These are phyloP conservation scores for Polia nebulosa DNA, from an alignment of 2,888 invertebrate genomes.

Conservation along the genomic window DNA sequence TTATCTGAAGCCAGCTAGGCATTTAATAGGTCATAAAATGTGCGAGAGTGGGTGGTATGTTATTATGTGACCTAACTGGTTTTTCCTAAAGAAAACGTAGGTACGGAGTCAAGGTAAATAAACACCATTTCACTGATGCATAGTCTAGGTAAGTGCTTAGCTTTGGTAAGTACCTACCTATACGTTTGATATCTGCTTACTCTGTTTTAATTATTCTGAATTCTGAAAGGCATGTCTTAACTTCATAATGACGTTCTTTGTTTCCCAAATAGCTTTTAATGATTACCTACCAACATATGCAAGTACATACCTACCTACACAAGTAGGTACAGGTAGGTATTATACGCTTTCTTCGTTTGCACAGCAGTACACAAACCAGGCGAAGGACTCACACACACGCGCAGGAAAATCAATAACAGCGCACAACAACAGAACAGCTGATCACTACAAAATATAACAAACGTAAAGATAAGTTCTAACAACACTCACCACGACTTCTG, in stretches of 20 bases:
- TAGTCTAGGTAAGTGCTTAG: neutral
- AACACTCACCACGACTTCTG: conserved; percentile 87
- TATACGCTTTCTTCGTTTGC: conserved; percentile 49
- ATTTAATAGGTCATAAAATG: conserved; percentile 35
- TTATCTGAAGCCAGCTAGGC: conserved; percentile 7
- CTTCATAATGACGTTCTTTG: conserved; percentile 27
- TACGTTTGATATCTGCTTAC: neutral
- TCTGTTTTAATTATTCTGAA: conserved; percentile 4
- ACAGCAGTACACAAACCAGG: conserved; percentile 49
- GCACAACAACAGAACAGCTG: conserved; percentile 74
- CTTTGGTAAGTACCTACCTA: neutral
- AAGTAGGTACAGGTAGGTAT: neutral
- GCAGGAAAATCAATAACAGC: conserved; percentile 82
- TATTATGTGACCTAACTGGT: conserved; percentile 14
- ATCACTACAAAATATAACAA: conserved; percentile 53
- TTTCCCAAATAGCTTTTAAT: conserved; percentile 31
- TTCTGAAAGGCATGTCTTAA: conserved; percentile 1
- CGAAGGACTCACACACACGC: conserved; percentile 74
- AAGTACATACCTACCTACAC: neutral
- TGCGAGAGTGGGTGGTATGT: conserved; percentile 23
- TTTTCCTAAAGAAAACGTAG: conserved; percentile 11
- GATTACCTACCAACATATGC: neutral
- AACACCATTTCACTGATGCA: neutral
- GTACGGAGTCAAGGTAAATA: conserved; percentile 16
- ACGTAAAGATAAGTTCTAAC: conserved; percentile 65